Percentiles rank a stretch among this genome's conserved stretches.
phyloP scores from a whole-genome alignment of 1,140 invertebrate genomes.

The Harlomillsia oculata region DNA sequence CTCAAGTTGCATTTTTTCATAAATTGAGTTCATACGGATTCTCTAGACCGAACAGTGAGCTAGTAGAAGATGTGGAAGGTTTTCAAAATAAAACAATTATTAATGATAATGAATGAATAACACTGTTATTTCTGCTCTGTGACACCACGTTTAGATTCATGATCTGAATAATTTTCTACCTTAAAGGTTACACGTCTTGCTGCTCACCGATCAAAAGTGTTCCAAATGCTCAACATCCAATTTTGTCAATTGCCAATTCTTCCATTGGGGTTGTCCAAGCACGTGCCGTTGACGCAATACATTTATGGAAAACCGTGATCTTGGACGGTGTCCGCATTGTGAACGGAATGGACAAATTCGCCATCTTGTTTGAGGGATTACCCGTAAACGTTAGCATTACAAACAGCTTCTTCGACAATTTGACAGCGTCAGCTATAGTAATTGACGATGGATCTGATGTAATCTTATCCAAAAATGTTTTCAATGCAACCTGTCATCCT shows the following conservation, averaged over 20 bases:
- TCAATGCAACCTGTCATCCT: constrained; percentile 1
- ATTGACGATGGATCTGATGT: background rate
- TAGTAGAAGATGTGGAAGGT: constrained; percentile 3
- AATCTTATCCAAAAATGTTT: constrained; percentile 3
- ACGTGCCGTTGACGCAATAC: background rate
- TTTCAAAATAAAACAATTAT: background rate
- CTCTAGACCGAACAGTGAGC: background rate
- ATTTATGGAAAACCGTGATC: constrained; percentile 15
- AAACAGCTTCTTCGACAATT: constrained; percentile 4
- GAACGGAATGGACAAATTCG: background rate
- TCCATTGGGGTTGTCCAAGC: background rate
- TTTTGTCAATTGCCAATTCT: constrained; percentile 5
- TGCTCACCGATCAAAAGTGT: background rate
- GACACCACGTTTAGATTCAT: background rate
- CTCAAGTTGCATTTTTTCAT: background rate
- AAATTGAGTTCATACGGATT: background rate
- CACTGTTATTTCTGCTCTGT: background rate
- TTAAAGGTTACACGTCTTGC: background rate
- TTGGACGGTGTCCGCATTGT: background rate
- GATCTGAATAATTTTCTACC: constrained; percentile 7
- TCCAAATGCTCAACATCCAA: no score
- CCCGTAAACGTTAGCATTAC: constrained; percentile 4
- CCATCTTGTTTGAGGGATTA: background rate
- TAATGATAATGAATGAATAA: background rate
- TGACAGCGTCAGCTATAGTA: background rate